Percentiles rank a stretch among this genome's conserved stretches.
These are phyloP conservation scores for Rhombomys opimus DNA, from an alignment of 2,113 vertebrate species.

Conservation along the genomic window DNA sequence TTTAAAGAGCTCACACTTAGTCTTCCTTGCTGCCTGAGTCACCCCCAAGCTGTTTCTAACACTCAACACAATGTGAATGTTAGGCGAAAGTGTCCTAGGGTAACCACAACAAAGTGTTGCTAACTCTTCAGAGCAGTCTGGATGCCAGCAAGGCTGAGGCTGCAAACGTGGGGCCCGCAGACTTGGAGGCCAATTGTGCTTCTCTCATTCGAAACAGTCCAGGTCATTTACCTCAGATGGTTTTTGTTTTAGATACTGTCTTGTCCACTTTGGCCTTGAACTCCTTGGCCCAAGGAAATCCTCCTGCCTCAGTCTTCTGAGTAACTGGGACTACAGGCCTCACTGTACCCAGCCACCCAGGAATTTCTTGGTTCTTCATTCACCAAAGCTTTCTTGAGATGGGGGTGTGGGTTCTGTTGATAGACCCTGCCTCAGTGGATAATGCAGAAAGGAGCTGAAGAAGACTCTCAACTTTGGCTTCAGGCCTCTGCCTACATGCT, in stretches of 20 bases:
- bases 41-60: background rate
- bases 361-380: background rate
- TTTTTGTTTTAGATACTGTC: background rate
- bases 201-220: background rate
- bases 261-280: background rate
- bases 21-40: background rate
- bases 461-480: background rate
- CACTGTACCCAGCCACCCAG: background rate
- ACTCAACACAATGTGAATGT: background rate
- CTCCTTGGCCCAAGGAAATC: background rate
- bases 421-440: background rate
- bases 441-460: background rate
- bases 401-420: background rate
- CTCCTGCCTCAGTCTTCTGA: background rate
- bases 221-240: background rate
- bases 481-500: background rate
- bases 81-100: background rate
- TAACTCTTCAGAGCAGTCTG: background rate
- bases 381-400: background rate
- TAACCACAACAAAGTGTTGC: background rate
- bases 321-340: background rate
- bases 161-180: fast-evolving
- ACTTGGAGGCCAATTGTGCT: background rate
- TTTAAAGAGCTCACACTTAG: too few species aligned
- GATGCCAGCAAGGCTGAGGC: too few species aligned